These are phyloP conservation scores for Hemitrygon akajei DNA, from an alignment of 2,797 vertebrate genomes.

Conservation along the genomic window DNA sequence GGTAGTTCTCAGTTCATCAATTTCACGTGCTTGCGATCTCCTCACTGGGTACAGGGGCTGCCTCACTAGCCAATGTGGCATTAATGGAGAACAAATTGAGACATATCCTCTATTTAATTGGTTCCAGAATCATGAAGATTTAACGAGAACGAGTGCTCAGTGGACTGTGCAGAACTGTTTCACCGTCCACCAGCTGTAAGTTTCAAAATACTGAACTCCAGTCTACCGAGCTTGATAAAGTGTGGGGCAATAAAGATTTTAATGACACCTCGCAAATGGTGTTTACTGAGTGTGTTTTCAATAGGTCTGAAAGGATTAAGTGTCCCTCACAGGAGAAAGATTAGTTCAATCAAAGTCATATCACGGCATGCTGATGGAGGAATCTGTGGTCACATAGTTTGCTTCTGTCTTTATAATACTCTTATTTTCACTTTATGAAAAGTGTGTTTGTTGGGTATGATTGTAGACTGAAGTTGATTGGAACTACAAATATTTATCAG, in stretches of 20 bases:
- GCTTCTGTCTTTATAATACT: background rate
- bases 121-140: constrained; percentile 69
- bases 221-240: background rate
- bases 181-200: constrained; percentile 21
- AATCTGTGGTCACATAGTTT: background rate
- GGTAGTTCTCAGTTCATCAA: constrained; percentile 74
- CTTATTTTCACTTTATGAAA: background rate
- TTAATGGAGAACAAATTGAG: constrained; percentile 78
- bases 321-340: constrained; percentile 22
- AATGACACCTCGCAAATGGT: constrained; percentile 19
- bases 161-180: background rate
- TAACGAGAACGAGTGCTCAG: constrained; percentile 49
- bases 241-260: constrained; percentile 31
- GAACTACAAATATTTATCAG: background rate
- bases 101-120: constrained; percentile 73
- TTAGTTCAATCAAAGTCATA: background rate
- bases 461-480: background rate
- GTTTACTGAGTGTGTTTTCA: constrained; percentile 31
- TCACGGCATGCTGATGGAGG: background rate
- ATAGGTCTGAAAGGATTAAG: constrained; percentile 24
- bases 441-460: background rate
- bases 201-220: constrained; percentile 34
- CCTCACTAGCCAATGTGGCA: constrained; percentile 56
- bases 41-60: constrained; percentile 52
- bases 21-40: constrained; percentile 60